Base-by-base conservation (phyloP, 2,797 vertebrate species). In the Orestias chungarensis region DNA sequence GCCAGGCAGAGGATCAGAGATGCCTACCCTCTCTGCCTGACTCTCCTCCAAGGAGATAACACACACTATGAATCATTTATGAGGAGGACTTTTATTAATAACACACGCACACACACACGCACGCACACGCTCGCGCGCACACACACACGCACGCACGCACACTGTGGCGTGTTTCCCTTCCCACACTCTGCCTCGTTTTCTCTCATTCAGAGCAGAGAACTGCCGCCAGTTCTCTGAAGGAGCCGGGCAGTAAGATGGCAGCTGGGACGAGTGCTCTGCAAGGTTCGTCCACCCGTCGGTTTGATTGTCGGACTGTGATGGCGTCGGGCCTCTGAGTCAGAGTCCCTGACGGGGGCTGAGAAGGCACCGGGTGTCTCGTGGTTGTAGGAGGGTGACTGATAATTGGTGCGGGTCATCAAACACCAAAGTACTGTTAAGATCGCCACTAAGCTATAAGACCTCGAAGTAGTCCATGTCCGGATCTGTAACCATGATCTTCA, bases 51-150 rank as follows among this genome's bases (percentile, higher is more conserved):
- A 0, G 23, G 76, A 85, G 87, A 90, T 70, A 82, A 85, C 87
- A 86, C 81, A 79, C 62, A 23, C 68, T 76, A 91, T 92, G 86
- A 88, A 90, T 90, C 57, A 91, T 92, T 87, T 73, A 93, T 91
- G 83, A 89, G 43, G 76, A 52, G 70, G 76, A 79, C 55, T 64
- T 82, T 86, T 83, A 87, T 91, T 89, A 91, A 86, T 83, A 88
- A 91, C 80, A 77, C 78, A 68, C 81, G 75, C 79, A 78, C 71
- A 44, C 49, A 1, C 50, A 18, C 43, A 44, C 43, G 5, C 46
- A 20, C 47, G 2, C 47, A 1, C 49, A 10, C 49, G 1, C 12
- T 62, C 49, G n/a, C 78, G 67, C 81, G 75, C 79, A 78, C 71
- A 44, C 49, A 1, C 50, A 18, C 43, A 44, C 43, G 5, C 46